Conservation (phyloP, 2,888 invertebrate genomes). For the Papilio demoleus region DNA sequence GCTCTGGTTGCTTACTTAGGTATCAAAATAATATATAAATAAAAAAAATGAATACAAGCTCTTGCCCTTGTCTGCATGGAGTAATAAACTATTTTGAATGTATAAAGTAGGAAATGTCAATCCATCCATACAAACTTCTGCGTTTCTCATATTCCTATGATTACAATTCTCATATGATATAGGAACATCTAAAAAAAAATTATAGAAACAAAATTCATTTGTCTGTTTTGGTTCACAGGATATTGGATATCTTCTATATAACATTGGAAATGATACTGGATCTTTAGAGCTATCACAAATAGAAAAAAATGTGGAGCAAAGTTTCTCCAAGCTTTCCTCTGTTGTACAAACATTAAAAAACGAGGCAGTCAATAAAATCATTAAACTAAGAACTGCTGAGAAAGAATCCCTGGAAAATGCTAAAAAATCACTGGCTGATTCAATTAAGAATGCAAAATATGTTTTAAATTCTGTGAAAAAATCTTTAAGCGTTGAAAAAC, state of each 20-base stretch:
- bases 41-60: background rate
- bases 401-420: slow-evolving; percentile 62
- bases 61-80: no score
- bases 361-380: slow-evolving; percentile 64
- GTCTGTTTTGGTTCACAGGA: slow-evolving; percentile 63
- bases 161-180: no score
- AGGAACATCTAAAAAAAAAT: background rate
- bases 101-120: no score
- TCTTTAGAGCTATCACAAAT: slow-evolving; percentile 57
- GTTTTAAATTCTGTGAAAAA: slow-evolving; percentile 43
- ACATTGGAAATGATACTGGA: slow-evolving; percentile 63
- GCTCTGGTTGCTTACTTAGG: background rate
- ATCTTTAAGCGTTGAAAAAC: slow-evolving; percentile 54
- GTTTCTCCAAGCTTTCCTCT: slow-evolving; percentile 79
- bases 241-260: slow-evolving; percentile 68
- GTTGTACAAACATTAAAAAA: slow-evolving; percentile 80
- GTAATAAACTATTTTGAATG: no score
- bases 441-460: slow-evolving; percentile 60
- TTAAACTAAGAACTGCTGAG: slow-evolving; percentile 60
- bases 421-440: slow-evolving; percentile 57
- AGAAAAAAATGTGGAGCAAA: slow-evolving; percentile 71
- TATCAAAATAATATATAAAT: no score
- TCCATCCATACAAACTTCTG: no score
- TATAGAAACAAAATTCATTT: no score
- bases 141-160: no score